A percentile compares a stretch with the other conserved stretches of the same genome.
Evolutionary conservation across 2,888 invertebrate genomes (phyloP).

Genomic region (Bimastos eiseni): DNA sequence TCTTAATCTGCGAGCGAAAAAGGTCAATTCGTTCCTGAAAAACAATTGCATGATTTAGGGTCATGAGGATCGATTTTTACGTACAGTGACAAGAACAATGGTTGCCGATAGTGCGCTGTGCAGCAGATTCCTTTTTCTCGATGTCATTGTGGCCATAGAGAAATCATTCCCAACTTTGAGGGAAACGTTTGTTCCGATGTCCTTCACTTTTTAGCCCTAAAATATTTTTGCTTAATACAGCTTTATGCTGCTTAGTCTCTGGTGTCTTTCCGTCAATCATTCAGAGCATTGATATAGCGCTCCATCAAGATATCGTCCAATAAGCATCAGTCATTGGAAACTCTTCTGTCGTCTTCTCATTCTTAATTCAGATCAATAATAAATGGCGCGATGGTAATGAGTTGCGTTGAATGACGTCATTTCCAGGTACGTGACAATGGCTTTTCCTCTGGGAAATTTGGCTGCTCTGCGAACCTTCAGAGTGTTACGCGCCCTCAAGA

Average conservation of each 20-base stretch:
- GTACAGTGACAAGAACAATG: not conserved
- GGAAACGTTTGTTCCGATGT: not conserved
- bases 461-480: conserved; percentile 98
- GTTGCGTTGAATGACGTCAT: not conserved
- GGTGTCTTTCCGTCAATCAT: not conserved
- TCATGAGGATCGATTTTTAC: not conserved
- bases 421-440: conserved; percentile 43
- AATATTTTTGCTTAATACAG: not conserved
- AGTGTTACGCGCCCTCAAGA: conserved; percentile 98
- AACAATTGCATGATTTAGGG: not conserved
- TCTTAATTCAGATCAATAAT: not conserved
- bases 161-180: not conserved
- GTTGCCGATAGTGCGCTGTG: not conserved
- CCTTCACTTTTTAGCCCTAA: not conserved
- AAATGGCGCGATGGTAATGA: not conserved
- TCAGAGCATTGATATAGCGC: not conserved
- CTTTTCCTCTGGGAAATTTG: conserved; percentile 80
- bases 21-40: not conserved
- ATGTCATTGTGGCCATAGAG: no score
- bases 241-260: no score
- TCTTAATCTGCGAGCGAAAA: not conserved
- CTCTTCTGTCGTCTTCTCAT: not conserved
- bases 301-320: not conserved
- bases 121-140: not conserved
- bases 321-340: not conserved